Conservation (phyloP, 2,797 vertebrate genomes). For the Thripadectes ignobilis region DNA sequence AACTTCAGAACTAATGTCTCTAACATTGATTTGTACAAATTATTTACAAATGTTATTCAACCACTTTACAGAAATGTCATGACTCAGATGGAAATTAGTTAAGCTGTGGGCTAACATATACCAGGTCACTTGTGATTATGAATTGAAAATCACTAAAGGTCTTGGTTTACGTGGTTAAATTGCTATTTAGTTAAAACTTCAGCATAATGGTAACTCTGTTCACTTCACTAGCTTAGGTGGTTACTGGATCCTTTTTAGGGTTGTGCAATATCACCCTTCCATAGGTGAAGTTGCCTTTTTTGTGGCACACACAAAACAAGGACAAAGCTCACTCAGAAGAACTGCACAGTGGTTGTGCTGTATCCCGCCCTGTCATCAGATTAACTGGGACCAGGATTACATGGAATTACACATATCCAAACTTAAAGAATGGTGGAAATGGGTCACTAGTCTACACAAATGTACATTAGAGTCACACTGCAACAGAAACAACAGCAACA, state of each 20-base stretch:
- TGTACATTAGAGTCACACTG: not conserved
- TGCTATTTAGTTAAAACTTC: not conserved
- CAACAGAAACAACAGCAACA: too few relatives aligned
- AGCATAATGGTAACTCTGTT: not conserved
- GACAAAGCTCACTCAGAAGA: not conserved
- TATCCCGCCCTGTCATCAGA: accelerated
- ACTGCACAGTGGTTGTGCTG: accelerated
- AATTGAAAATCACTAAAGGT: not conserved
- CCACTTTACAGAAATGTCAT: not conserved
- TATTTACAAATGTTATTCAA: not conserved
- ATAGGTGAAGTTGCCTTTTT: not conserved
- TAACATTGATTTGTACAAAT: not conserved
- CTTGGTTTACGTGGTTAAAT: not conserved
- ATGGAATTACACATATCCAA: not conserved
- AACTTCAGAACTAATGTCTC: not conserved
- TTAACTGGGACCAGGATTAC: not conserved
- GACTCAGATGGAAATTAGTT: not conserved
- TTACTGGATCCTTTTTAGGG: not conserved
- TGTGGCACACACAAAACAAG: not conserved
- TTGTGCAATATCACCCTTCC: not conserved
- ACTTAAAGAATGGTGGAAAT: not conserved
- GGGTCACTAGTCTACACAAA: not conserved
- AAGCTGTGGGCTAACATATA: not conserved
- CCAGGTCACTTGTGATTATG: not conserved
- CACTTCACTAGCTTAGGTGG: accelerated